Base-by-base conservation (phyloP, 2,888 invertebrate species). In the Temnothorax unifasciatus region DNA sequence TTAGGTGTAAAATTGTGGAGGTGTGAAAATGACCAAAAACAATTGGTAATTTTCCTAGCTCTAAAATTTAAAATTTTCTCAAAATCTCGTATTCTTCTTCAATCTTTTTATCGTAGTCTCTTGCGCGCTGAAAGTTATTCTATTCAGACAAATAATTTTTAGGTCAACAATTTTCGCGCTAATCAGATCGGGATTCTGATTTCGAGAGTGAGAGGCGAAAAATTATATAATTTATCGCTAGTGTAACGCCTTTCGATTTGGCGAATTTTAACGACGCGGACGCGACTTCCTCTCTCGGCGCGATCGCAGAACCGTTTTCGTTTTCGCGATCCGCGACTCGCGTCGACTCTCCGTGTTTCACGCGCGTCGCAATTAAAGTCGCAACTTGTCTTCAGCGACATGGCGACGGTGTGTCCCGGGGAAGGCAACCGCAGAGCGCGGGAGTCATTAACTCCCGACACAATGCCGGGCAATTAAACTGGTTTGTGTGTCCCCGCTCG, bases 381-480 rank as follows among this genome's bases (percentile, higher is more conserved):
- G 50, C 38, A 73, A 74, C 74, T 69, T 61, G 81, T 61, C 81
- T 59, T 74, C 79, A 83, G 76, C 86, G 79, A 79, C 86, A 77
- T 79, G 54, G 63, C 76, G 41, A 29, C 41, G 38, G 25, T 44
- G 64, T 50, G 11, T 50, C 8, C 21, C 18, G 50, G 15, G 64
- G 47, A 64, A 64, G 63, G 74, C 86, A 38, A 47, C 59, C 38
- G 64, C 63, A 38, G 59, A 75, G 66, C 84, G 61, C 84, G 61
- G 34, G 64, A 73, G 84, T 82, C 75, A 89, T 89, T 89, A 88
- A 89, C 69, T 85, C 41, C 68, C 54, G 84, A 50, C 29, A 63
- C 85, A 76, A 66, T 73, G 86, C 59, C 75, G 54, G 77, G 76
- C 81, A 86, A 89, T 89, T 88, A 88, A 87, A 64, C 87, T 66